phyloP scores from a whole-genome alignment of 2,888 invertebrate genomes.

The Drosophila kokeensis region DNA sequence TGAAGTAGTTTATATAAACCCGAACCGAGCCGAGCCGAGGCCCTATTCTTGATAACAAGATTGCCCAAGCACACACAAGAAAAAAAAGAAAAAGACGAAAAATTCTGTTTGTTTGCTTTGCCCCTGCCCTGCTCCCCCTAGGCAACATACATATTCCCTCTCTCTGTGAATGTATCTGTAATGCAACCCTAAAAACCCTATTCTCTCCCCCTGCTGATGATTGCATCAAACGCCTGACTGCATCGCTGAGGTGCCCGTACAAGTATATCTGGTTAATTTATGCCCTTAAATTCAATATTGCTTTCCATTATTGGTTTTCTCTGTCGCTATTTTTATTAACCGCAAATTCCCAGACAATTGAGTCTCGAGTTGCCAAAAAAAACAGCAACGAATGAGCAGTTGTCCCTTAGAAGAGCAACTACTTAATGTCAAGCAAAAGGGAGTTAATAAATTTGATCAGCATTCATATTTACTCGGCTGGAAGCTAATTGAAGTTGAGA shows the following conservation, averaged over 20 bases:
- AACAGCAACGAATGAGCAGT: slow-evolving; percentile 43
- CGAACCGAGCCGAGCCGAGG: slow-evolving; percentile 13
- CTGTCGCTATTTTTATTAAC: slow-evolving; percentile 54
- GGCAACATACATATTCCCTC: slow-evolving; percentile 6
- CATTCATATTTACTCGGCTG: slow-evolving; percentile 18
- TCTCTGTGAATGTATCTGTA: slow-evolving; percentile 4
- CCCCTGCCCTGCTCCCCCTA: slow-evolving; percentile 30
- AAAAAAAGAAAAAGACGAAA: neutral
- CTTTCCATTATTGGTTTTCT: slow-evolving; percentile 44
- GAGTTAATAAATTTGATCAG: slow-evolving; percentile 29
- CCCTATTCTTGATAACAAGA: slow-evolving; percentile 68
- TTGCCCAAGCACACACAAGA: slow-evolving; percentile 32
- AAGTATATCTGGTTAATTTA: slow-evolving; percentile 64
- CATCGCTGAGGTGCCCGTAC: slow-evolving; percentile 42
- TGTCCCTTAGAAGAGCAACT: slow-evolving; percentile 12
- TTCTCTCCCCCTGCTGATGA: slow-evolving; percentile 24
- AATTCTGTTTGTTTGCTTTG: slow-evolving; percentile 52
- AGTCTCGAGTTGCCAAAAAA: slow-evolving; percentile 30
- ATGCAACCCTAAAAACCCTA: slow-evolving; percentile 38
- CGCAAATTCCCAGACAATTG: slow-evolving; percentile 71
- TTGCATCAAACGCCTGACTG: slow-evolving; percentile 70
- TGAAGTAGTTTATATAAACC: slow-evolving; percentile 80
- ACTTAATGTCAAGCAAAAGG: slow-evolving; percentile 9
- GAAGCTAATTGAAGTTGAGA: slow-evolving; percentile 7
- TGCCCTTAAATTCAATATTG: slow-evolving; percentile 53